A percentile compares a stretch with the other conserved stretches of the same genome.
These are phyloP conservation scores for Dicentrarchus labrax DNA, from an alignment of 2,113 vertebrate species.

Conservation along the genomic window DNA sequence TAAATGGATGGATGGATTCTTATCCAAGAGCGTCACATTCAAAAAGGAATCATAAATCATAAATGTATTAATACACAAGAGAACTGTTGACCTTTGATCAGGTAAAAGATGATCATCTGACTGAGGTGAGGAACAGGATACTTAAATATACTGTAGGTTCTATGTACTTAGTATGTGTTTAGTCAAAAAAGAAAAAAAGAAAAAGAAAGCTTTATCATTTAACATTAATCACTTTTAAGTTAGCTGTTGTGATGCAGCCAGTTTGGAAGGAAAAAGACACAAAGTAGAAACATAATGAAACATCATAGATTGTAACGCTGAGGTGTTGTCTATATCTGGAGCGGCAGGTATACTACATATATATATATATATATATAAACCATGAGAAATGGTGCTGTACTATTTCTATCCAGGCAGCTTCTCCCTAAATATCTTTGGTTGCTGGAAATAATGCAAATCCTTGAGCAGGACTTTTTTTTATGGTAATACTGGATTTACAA, in stretches of 20 bases:
- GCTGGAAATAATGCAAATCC: not conserved
- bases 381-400: no score
- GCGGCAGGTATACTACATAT: no score
- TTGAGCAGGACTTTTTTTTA: not conserved
- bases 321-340: not conserved
- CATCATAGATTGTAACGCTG: not conserved
- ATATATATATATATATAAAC: no score
- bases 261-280: not conserved
- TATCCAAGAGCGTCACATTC: not conserved
- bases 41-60: constrained; percentile 2
- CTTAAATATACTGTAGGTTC: no score
- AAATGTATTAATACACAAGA: not conserved
- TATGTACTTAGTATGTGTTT: no score
- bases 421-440: no score
- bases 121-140: not conserved
- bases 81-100: not conserved
- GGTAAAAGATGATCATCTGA: not conserved
- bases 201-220: no score
- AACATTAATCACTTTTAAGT: not conserved
- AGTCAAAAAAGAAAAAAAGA: not conserved
- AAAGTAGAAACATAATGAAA: not conserved
- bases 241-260: not conserved
- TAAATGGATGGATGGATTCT: not conserved
- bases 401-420: not conserved
- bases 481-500: not conserved